Conservation (phyloP, 1,140 invertebrate species). For the Drosophila simulans region DNA sequence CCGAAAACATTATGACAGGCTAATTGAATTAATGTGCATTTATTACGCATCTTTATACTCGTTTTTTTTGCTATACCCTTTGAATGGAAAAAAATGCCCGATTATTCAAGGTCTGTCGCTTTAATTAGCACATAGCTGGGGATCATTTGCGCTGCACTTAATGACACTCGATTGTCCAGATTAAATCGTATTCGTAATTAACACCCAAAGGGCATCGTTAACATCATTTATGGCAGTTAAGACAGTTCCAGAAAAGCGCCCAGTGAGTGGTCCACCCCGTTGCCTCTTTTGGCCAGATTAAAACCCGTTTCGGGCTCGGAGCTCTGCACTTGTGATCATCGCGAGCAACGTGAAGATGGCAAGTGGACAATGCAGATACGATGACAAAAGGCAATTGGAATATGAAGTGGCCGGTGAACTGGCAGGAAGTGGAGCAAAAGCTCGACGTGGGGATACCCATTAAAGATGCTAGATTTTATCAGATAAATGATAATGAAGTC, state of each 20-base stretch:
- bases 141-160: constrained; percentile 72
- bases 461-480: not conserved
- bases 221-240: constrained; percentile 76
- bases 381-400: constrained; percentile 54
- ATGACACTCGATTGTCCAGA: constrained; percentile 78
- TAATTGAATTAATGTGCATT: constrained; percentile 59
- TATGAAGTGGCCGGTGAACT: constrained; percentile 24
- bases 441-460: constrained; percentile 19
- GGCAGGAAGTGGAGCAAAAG: not conserved
- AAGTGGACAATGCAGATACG: constrained; percentile 51
- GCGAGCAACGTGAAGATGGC: constrained; percentile 23
- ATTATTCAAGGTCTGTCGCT: constrained; percentile 56
- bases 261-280: constrained; percentile 48
- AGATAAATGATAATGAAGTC: too few species aligned
- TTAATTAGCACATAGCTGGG: constrained; percentile 70
- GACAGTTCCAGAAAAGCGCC: constrained; percentile 50
- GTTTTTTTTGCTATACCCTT: constrained; percentile 2
- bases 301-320: constrained; percentile 55
- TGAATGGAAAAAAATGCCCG: constrained; percentile 13
- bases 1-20: constrained; percentile 43
- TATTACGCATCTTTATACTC: constrained; percentile 30
- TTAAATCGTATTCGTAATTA: constrained; percentile 77
- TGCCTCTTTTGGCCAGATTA: constrained; percentile 18
- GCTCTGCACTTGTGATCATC: constrained; percentile 32
- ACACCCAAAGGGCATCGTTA: constrained; percentile 82